Evolutionary conservation across 2,113 vertebrate genomes (phyloP).

Genomic region (Azemiops feae): DNA sequence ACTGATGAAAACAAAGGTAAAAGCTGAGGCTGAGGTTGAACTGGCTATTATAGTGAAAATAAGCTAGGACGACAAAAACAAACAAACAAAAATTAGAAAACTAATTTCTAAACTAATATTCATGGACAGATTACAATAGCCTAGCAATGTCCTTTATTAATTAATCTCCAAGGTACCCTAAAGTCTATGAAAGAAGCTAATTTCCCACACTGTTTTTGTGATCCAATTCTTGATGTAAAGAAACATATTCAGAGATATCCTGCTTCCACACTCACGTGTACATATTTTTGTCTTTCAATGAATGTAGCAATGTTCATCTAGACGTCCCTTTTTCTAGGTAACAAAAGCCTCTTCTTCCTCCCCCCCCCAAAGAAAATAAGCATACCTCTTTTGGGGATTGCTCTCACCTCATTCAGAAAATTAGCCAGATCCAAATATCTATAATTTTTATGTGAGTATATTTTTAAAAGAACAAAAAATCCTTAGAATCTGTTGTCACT

Average conservation of each 20-base stretch:
- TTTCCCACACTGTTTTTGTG: not conserved
- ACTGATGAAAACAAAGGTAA: not conserved
- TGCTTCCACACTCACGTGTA: not conserved
- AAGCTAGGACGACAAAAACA: not conserved
- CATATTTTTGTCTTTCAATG: not conserved
- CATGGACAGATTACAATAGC: not conserved
- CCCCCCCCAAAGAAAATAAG: not conserved
- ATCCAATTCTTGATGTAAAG: not conserved
- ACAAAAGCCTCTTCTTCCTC: not conserved
- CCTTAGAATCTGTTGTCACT: not conserved
- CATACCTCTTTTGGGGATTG: not conserved
- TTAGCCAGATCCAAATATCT: not conserved
- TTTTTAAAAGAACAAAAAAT: not conserved
- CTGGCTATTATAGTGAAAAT: not conserved
- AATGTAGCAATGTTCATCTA: not conserved
- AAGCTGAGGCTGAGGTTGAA: not conserved
- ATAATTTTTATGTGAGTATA: not conserved
- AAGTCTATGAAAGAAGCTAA: not conserved
- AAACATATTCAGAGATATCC: not conserved
- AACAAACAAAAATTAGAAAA: not conserved
- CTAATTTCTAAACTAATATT: too few relatives aligned
- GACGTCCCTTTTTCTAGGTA: not conserved
- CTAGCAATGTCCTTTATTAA: not conserved
- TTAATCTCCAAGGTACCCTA: not conserved
- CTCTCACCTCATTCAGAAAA: not conserved